Evolutionary conservation across 1,140 invertebrate species (phyloP).

Genomic region (Dendrolimus kikuchii): DNA sequence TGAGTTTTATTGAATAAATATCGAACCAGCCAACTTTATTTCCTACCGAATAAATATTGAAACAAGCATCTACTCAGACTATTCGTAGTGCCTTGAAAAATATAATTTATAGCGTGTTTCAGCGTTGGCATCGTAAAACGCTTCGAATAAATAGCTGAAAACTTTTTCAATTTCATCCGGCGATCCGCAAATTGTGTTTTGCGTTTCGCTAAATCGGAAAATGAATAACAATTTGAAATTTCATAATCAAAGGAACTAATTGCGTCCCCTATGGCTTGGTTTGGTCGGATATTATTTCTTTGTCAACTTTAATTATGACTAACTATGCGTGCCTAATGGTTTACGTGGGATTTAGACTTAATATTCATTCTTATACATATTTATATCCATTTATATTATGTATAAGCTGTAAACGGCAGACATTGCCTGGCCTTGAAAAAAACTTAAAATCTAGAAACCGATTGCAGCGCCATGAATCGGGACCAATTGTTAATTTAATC

Average conservation of each 20-base stretch:
- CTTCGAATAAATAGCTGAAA: constrained; percentile 63
- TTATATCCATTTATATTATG: too few species aligned
- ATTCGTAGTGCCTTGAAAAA: constrained; percentile 19
- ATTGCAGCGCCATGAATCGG: too few species aligned
- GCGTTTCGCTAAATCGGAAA: constrained; percentile 61
- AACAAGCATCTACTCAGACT: background rate
- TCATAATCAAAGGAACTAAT: constrained; percentile 56
- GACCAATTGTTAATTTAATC: too few species aligned
- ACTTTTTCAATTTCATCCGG: constrained; percentile 66
- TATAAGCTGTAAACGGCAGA: background rate
- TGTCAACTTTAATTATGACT: constrained; percentile 2
- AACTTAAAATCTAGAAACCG: too few species aligned
- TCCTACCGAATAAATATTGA: too few species aligned
- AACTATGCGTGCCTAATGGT: background rate
- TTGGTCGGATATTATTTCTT: constrained; percentile 4
- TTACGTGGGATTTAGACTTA: background rate
- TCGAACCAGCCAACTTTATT: too few species aligned
- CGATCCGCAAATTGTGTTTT: constrained; percentile 64
- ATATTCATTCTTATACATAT: background rate
- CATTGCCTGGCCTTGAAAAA: background rate
- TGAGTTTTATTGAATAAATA: too few species aligned
- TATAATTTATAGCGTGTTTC: constrained; percentile 40
- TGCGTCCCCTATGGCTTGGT: constrained; percentile 24
- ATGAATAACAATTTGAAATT: constrained; percentile 61
- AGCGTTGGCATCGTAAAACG: constrained; percentile 29